Evolutionary conservation across 1,140 invertebrate species (phyloP), one percentile per base, ranked within the genome.

Genomic region (Drosophila ficusphila): DNA sequence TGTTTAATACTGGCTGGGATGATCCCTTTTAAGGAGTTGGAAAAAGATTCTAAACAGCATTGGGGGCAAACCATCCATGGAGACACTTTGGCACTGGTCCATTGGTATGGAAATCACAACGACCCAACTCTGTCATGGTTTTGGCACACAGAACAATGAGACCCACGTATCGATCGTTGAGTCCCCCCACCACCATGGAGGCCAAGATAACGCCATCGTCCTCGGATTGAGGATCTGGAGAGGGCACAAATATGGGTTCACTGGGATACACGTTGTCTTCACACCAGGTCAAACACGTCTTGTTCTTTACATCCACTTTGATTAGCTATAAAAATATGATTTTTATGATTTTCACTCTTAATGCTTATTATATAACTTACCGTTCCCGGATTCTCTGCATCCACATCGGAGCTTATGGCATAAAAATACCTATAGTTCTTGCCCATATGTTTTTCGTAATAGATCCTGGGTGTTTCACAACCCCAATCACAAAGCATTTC

Each of bases 401-500:
- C 96, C 2, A 97, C 96, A 91, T 97, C 96, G 9, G 96, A 95
- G 64, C 96, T 96, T 39, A 97, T 97, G 0, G 96, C 97, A 83
- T 98, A 98, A 89, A 97, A 98, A 90, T 96, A 98, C 53, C 94
- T 93, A 90, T 98, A 98, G 5, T 93, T 92, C 67, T 92, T 94
- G 38, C 93, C 94, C 93, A 77, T 70, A 18, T 70, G 31, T 0
- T 34, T 27, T 18, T 95, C 94, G 60, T 96, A 96, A 92, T 97
- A 95, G 48, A 98, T 95, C 41, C 95, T 93, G 0, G 97, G 97
- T 0, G 96, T 96, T 92, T 97, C 96, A 79, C 96, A 97, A 9
- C 96, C 96, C 42, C 96, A 85, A 72, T 96, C 92, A 44, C 94
- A 95, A 0, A 97, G 85, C 33, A 94, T 82, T 89, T 96, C 94